Base-by-base conservation (phyloP, 2,113 vertebrate species). In the Oriolus oriolus region DNA sequence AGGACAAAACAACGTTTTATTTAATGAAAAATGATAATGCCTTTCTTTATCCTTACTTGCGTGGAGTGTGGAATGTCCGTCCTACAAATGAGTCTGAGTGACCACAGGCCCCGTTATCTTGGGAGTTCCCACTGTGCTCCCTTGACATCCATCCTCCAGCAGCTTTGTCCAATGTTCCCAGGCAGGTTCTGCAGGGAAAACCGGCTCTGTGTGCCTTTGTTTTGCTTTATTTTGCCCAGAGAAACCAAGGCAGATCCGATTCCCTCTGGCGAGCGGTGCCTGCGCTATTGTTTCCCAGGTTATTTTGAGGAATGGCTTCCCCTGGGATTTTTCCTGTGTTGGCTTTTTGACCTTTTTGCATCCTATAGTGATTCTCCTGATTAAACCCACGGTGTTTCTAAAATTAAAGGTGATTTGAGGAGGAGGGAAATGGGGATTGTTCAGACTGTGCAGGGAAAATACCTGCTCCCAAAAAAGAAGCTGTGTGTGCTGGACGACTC, bases 301-400 rank as follows among this genome's bases (percentile, higher is more conserved):
- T 97, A 96, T 96, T 96, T 89, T 89, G 78, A 91, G 90, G 84
- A 74, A 37, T 19, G 22, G n/a, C 27, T 91, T 84, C 87, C 92
- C 90, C n/a, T 66, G 65, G 49, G 90, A 30, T 52, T 82, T 84
- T 91, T 70, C 74, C 56, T 87, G 18, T 65, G 22, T 27, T 59
- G 61, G 44, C 27, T 89, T 75, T 84, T 50, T 96, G 89, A 92
- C 95, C 93, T 94, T 96, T 94, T 70, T 10, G n/a, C 69, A 45
- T 89, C 77, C 96, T 87, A 74, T 14, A 59, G 90, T 39, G 77
- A 71, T 89, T 74, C 53, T 74, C 84, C 73, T 76, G 83, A 89
- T 76, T 53, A 64, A 30, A 63, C 35, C 4, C 22, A 8, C 0
- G 6, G 41, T 57, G 83, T 79, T 96, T 45, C 84, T 90, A 90